Conservation (phyloP, 2,888 invertebrate species). For the Mycalesis mineus region DNA sequence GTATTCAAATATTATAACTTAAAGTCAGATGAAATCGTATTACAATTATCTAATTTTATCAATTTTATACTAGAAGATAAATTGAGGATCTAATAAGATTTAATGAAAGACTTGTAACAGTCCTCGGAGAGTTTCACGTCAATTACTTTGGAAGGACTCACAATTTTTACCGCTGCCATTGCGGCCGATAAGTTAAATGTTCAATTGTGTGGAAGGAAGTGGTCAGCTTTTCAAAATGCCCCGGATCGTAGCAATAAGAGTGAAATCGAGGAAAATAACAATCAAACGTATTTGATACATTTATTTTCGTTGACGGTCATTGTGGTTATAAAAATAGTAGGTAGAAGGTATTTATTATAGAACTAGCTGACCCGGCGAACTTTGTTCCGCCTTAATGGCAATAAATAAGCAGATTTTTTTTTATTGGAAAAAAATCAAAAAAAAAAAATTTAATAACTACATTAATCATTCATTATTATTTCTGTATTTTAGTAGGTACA, state of each 20-base stretch:
- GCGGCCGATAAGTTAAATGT: slow-evolving; percentile 52
- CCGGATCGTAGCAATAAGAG: slow-evolving; percentile 35
- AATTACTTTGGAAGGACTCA: slow-evolving; percentile 48
- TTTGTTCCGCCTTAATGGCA: no score
- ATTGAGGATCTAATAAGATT: slow-evolving; percentile 22
- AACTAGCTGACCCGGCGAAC: no score
- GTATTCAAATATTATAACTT: no score
- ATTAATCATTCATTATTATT: no score
- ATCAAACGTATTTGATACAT: slow-evolving; percentile 27
- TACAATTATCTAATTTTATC: background rate
- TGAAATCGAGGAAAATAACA: slow-evolving; percentile 32
- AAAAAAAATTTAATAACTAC: no score
- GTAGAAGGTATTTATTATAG: no score
- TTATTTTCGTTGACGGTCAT: background rate
- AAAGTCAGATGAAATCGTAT: no score
- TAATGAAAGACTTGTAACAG: slow-evolving; percentile 23
- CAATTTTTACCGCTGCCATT: slow-evolving; percentile 49
- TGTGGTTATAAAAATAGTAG: no score
- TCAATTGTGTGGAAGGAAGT: slow-evolving; percentile 67
- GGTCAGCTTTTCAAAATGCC: slow-evolving; percentile 39
- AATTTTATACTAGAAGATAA: slow-evolving; percentile 4
- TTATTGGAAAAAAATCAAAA: no score
- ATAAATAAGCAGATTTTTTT: no score
- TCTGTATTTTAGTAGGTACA: no score
- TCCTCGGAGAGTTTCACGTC: slow-evolving; percentile 34